Conservation (phyloP, 1,140 invertebrate genomes). For the Drosophila rhopaloa region DNA sequence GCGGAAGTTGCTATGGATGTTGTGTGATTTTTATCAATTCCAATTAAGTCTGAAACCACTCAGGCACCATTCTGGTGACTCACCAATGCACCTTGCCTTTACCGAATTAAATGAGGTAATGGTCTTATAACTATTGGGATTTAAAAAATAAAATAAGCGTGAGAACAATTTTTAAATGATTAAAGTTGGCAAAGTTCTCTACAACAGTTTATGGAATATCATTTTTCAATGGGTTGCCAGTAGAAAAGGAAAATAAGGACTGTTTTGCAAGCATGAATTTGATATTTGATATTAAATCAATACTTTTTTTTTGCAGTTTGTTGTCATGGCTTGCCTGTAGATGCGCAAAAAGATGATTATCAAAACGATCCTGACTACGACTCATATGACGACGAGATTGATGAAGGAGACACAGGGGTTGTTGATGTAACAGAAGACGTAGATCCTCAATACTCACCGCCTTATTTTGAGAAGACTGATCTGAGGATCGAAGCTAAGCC, state of each 20-base stretch:
- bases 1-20: constrained; percentile 23
- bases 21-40: constrained; percentile 67
- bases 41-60: constrained; percentile 49
- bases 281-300: background rate
- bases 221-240: no score
- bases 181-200: no score
- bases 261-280: no score
- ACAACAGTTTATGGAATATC: no score
- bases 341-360: constrained; percentile 7
- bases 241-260: no score
- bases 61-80: constrained; percentile 12
- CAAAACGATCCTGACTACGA: constrained; percentile 56
- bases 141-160: background rate
- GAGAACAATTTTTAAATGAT: background rate
- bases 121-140: background rate
- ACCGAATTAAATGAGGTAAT: background rate
- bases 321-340: constrained; percentile 39
- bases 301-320: constrained; percentile 19
- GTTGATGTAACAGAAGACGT: background rate
- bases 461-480: constrained; percentile 66
- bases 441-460: constrained; percentile 4
- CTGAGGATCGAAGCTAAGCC: constrained; percentile 49
- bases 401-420: background rate
- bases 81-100: constrained; percentile 18
- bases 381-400: background rate